A percentile compares a stretch with the other conserved stretches of the same genome.
phyloP scores from a whole-genome alignment of 2,888 invertebrate species.

The Pseudeuparius sepicola region DNA sequence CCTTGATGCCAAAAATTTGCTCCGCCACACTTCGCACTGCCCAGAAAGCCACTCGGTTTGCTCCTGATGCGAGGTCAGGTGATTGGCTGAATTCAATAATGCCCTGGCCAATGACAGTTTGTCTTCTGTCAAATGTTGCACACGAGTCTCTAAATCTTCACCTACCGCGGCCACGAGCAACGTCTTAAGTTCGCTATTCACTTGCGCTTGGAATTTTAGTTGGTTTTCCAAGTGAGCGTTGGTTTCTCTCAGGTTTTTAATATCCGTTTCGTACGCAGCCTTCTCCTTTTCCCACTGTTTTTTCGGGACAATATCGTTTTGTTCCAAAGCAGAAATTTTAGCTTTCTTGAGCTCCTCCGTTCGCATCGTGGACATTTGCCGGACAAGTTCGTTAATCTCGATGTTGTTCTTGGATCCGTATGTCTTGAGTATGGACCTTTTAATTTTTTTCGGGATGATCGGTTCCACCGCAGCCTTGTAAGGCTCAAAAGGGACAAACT shows the following conservation, averaged over 20 bases:
- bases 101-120: constrained; percentile 81
- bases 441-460: constrained; percentile 39
- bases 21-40: constrained; percentile 93
- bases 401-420: constrained; percentile 38
- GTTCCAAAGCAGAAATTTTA: constrained; percentile 36
- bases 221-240: constrained; percentile 68
- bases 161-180: constrained; percentile 90
- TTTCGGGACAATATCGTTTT: constrained; percentile 36
- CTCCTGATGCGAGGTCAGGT: constrained; percentile 81
- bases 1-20: constrained; percentile 92
- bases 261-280: constrained; percentile 47
- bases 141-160: constrained; percentile 82
- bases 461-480: constrained; percentile 78
- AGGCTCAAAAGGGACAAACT: constrained; percentile 82
- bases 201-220: constrained; percentile 77
- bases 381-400: constrained; percentile 50
- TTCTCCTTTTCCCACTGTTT: constrained; percentile 42
- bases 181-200: constrained; percentile 82
- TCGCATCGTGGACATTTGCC: constrained; percentile 61
- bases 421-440: constrained; percentile 24
- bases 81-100: constrained; percentile 73
- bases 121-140: constrained; percentile 85
- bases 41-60: constrained; percentile 89
- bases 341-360: constrained; percentile 50
- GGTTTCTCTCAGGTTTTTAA: constrained; percentile 54